Evolutionary conservation across 2,113 vertebrate genomes (phyloP), one percentile per base, ranked within the genome.

Genomic region (Picathartes gymnocephalus): DNA sequence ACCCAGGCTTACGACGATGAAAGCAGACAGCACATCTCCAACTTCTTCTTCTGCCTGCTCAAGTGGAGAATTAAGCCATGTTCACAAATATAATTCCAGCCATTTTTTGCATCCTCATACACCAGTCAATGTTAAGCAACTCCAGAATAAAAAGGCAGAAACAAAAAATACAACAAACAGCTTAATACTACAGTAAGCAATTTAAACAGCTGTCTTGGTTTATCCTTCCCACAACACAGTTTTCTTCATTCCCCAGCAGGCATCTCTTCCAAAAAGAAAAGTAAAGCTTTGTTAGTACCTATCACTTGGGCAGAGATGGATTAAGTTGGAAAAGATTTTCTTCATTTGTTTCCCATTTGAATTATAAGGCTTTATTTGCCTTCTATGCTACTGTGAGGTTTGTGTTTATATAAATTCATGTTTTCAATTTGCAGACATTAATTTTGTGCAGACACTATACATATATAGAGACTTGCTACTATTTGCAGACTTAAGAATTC

Each of bases 161-260:
- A 66, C 45, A 50, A 86, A 53, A 87, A 81, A 70, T 87, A 78
- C 78, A 79, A 93, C 66, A 65, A 90, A 50, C 65, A 66, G 73
- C 73, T 73, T 90, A 81, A 87, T 91, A 89, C 51, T 77, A 35
- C 73, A 44, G 57, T n/a, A 74, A 90, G 81, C 65, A 73, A 83
- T 70, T 91, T 57, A 62, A 93, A 74, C 65, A 91, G 78, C 65
- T 94, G 56, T 68, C 85, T 93, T 47, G 42, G 35, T 93, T 94
- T 80, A 80, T 68, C 50, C 54, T 73, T 76, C 79, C 37, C 86
- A 48, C 44, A 82, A 54, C 48, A 65, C 65, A 85, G 51, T 90
- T 93, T 91, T 80, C 50, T 83, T 92, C 84, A 28, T 81, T 93
- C 45, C 37, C n/a, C 50, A 65, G 44, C 53, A 86, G 51, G n/a